Evolutionary conservation across 2,797 vertebrate genomes (phyloP), one percentile per base, ranked within the genome.

Genomic region (Lerista edwardsae): DNA sequence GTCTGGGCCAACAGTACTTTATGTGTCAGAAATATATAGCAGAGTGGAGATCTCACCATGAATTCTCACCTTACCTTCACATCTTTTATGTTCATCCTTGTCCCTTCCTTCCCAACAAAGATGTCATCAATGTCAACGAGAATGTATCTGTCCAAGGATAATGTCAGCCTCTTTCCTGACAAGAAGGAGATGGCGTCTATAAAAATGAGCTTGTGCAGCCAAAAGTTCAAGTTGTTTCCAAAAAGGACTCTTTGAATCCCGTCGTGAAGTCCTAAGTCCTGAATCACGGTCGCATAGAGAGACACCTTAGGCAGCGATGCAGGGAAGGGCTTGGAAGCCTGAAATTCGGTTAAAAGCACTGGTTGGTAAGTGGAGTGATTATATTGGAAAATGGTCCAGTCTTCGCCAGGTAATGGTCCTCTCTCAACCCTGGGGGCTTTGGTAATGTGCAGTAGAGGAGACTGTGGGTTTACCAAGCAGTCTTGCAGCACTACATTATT

Each of bases 51-150:
- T 65, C 27, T 29, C 65, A 25, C 6, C 65, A 71, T 39, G n/a
- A 39, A 0, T 55, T 69, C 47, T 67, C 9, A 25, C 83, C 95
- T 93, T 98, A 99, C 98, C 98, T 99, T 99, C 59, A 99, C 98
- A 76, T 99, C 98, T 2, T 97, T 97, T 93, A 96, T 72, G 44
- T 98, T 99, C 98, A 99, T 99, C 83, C 98, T 97, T 0, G 98
- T 99, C n/a, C 98, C 97, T 89, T 99, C 98, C 89, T 99, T 99
- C 62, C 98, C 98, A 14, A 99, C 98, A 25, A 99, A 99, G 95
- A 99, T 99, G 91, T 99, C 98, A 23, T 99, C 98, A 64, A 99
- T 98, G 95, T 99, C 98, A 88, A 99, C 98, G 87, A 99, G 96
- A 87, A 99, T 95, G 94, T 98, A 98, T 71, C 98, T 96, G 34